Conservation (phyloP, 2,797 vertebrate genomes). For the Rhabdophis nuchalis region DNA sequence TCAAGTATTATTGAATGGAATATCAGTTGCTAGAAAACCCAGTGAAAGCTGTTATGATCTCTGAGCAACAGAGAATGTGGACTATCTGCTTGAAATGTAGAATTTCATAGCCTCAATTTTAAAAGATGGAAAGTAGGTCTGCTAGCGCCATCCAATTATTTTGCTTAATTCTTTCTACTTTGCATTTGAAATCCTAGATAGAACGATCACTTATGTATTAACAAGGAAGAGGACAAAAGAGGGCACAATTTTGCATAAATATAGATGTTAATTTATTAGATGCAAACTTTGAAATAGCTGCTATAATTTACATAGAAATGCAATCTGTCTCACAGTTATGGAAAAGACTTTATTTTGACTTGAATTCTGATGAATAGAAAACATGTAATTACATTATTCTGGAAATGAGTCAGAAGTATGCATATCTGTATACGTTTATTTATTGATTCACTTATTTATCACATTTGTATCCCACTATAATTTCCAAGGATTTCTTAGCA, state of each 20-base stretch:
- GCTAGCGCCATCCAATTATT: constrained; percentile 55
- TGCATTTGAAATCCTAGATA: constrained; percentile 44
- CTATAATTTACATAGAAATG: background rate
- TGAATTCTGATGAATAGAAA: constrained; percentile 15
- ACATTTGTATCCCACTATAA: background rate
- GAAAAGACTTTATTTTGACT: background rate
- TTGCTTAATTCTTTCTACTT: constrained; percentile 59
- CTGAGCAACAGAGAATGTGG: constrained; percentile 55
- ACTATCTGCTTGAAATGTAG: constrained; percentile 62
- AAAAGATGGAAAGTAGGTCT: constrained; percentile 52
- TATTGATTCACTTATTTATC: background rate
- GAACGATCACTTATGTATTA: background rate
- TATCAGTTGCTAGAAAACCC: constrained; percentile 59
- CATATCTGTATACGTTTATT: background rate
- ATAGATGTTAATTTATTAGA: background rate
- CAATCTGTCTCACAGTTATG: background rate
- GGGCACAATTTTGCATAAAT: background rate
- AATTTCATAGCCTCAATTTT: constrained; percentile 56
- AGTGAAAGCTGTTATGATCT: constrained; percentile 60
- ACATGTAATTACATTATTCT: background rate
- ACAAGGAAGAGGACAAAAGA: background rate
- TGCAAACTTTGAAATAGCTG: background rate
- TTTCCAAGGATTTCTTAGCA: background rate
- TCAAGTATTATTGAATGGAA: constrained; percentile 64
- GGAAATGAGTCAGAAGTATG: background rate